A percentile compares a stretch with the other conserved stretches of the same genome.
Evolutionary conservation across 2,113 vertebrate species (phyloP).

Genomic region (Amazona guildingii): DNA sequence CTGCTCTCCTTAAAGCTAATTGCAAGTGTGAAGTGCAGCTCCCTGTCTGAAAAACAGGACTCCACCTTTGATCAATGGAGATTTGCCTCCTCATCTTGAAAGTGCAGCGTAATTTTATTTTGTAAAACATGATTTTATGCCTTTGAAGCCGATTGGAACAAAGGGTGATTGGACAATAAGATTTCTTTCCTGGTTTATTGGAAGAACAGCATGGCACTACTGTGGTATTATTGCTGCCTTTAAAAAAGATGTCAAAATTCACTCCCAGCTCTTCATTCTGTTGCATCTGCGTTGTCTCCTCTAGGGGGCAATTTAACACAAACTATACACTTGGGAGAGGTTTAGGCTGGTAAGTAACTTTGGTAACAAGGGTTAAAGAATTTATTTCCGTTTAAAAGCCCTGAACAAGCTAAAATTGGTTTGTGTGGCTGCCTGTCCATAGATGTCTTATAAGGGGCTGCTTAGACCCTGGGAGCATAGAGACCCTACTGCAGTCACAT

Average conservation of each 20-base stretch:
- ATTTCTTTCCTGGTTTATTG: neutral
- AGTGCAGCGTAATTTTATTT: neutral
- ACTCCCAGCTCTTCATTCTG: neutral
- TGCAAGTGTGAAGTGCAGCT: neutral
- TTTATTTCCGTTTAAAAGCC: constrained; percentile 34
- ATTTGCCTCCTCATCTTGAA: neutral
- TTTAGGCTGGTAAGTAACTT: neutral
- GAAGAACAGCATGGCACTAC: neutral
- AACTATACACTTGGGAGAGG: neutral
- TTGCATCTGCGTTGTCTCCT: neutral
- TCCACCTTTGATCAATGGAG: neutral
- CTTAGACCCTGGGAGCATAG: neutral
- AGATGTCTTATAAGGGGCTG: neutral
- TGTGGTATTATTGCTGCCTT: neutral
- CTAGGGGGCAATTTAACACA: constrained; percentile 71
- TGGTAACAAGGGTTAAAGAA: neutral
- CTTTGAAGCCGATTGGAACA: neutral
- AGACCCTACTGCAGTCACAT: neutral
- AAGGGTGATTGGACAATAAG: neutral
- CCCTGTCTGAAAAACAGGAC: neutral
- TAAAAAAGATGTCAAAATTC: neutral
- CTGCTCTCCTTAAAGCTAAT: neutral
- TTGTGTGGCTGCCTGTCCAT: neutral
- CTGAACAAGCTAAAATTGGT: neutral
- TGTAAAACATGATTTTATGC: neutral